These are phyloP conservation scores for Hydractinia symbiolongicarpus DNA, from an alignment of 30 jellyfish, hydroid and myxozoan species.

Conservation along the genomic window DNA sequence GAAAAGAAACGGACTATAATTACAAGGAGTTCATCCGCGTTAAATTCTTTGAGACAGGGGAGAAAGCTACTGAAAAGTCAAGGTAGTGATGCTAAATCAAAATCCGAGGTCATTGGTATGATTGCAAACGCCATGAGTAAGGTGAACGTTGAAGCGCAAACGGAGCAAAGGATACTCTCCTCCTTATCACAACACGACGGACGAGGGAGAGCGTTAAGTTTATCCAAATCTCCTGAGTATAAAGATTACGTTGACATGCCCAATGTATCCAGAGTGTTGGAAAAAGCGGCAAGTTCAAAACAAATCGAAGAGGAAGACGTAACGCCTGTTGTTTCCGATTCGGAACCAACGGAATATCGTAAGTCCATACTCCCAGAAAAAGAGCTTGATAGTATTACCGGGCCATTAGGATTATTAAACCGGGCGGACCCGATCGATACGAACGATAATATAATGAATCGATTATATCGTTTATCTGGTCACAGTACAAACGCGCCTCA, in stretches of 20 bases:
- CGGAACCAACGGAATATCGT: slow-evolving; percentile 7
- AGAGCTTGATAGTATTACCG: slow-evolving; percentile 21
- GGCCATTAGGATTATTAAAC: slow-evolving; percentile 32
- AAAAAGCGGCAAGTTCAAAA: slow-evolving; percentile 41
- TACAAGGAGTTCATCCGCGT: slow-evolving; percentile 74
- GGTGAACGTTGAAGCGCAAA: slow-evolving; percentile 85
- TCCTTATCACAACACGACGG: not conserved
- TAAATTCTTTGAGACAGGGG: slow-evolving; percentile 77
- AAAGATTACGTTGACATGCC: slow-evolving; percentile 88
- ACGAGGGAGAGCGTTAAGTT: slow-evolving; percentile 3
- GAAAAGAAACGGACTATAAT: slow-evolving; percentile 47
- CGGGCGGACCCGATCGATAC: slow-evolving; percentile 33
- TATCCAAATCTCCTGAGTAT: slow-evolving; percentile 16
- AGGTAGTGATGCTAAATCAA: slow-evolving; percentile 45
- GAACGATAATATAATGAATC: not conserved
- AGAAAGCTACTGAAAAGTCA: slow-evolving; percentile 48
- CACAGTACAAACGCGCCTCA: not conserved
- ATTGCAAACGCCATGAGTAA: slow-evolving; percentile 92
- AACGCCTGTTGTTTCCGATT: not conserved
- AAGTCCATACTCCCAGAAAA: not conserved
- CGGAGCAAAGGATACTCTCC: slow-evolving; percentile 66
- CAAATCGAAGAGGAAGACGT: slow-evolving; percentile 29
- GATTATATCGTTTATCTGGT: slow-evolving; percentile 27
- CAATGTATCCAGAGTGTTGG: slow-evolving; percentile 58
- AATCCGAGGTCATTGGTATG: slow-evolving; percentile 80